A percentile compares a stretch with the other conserved stretches of the same genome.
These are phyloP conservation scores for Alcedo atthis DNA, from an alignment of 2,797 vertebrate genomes.

Conservation along the genomic window DNA sequence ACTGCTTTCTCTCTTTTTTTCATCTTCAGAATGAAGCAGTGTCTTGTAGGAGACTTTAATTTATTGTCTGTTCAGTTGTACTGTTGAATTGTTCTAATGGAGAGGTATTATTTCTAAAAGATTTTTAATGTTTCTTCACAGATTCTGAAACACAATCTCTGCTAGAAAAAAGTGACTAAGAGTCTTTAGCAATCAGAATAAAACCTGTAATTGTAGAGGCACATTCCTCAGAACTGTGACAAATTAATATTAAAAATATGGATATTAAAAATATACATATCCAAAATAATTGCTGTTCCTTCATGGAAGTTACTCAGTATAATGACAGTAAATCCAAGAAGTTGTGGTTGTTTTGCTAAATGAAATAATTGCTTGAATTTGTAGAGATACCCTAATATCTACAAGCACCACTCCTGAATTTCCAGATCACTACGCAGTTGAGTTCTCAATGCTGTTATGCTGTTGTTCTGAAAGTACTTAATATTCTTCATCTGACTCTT, in stretches of 20 bases:
- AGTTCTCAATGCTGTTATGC: not conserved
- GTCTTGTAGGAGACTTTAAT: not conserved
- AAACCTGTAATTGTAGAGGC: not conserved
- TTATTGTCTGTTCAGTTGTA: not conserved
- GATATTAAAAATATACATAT: not conserved
- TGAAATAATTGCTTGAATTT: not conserved
- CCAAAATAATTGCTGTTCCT: not conserved
- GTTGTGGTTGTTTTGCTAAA: not conserved
- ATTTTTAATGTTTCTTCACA: not conserved
- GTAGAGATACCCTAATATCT: not conserved
- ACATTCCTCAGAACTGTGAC: not conserved
- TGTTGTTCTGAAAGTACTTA: not conserved
- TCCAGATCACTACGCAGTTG: not conserved
- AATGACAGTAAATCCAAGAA: not conserved
- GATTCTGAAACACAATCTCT: not conserved
- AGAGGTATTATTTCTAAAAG: not conserved
- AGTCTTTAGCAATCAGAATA: not conserved
- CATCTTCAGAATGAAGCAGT: not conserved
- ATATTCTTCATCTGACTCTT: not conserved
- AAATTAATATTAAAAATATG: not conserved
- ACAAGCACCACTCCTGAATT: not conserved
- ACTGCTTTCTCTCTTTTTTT: not conserved
- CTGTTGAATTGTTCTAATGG: not conserved
- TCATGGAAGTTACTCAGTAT: not conserved
- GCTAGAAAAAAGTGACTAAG: not conserved